Base-by-base conservation (phyloP, 2,113 vertebrate species). In the Argyrosomus japonicus region DNA sequence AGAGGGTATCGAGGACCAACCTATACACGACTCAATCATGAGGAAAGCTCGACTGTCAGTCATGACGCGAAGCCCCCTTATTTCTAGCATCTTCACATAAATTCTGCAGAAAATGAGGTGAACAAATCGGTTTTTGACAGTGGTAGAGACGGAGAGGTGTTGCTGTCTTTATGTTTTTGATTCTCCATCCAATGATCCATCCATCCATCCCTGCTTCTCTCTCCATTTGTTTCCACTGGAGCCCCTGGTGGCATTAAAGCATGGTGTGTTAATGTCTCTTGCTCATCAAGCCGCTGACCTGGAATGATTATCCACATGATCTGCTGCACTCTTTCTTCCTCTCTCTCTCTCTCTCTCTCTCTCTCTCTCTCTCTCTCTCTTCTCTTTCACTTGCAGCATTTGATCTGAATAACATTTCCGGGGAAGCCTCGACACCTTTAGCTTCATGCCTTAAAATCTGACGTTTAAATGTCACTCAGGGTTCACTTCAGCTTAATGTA, bases 251-350 rank as follows among this genome's bases (percentile, higher is more conserved):
- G 54, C 77, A 74, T 82, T 84, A 79, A 85, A 71, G 40, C 67
- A 64, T 68, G 71, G 40, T 82, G 77, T 36, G 80, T 79, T 65
- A 75, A 85, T 80, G 87, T 81, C 75, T 88, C 75, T 78, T 32
- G 19, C 81, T 91, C 89, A 85, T 87, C 78, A 85, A 72, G 77
- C 63, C 57, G 71, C 80, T 91, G 90, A 91, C 85, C 90, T 89
- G 82, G 85, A 91, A 88, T 68, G 79, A 90, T 90, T 81, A 85
- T 88, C 79, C 90, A 83, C 87, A 68, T 50, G 74, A 90, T 83
- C 85, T 79, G 88, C 83, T 76, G 25, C 84, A 47, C 63, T 32
- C 62, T 17, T 77, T 61, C 36, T 57, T 32, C 32, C 23, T 69
- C n/a, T 47, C 62, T 51, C 56, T 69, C 50, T 53, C 36, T 36